These are phyloP conservation scores for Anseranas semipalmata DNA, from an alignment of 2,113 vertebrate species.

Conservation along the genomic window DNA sequence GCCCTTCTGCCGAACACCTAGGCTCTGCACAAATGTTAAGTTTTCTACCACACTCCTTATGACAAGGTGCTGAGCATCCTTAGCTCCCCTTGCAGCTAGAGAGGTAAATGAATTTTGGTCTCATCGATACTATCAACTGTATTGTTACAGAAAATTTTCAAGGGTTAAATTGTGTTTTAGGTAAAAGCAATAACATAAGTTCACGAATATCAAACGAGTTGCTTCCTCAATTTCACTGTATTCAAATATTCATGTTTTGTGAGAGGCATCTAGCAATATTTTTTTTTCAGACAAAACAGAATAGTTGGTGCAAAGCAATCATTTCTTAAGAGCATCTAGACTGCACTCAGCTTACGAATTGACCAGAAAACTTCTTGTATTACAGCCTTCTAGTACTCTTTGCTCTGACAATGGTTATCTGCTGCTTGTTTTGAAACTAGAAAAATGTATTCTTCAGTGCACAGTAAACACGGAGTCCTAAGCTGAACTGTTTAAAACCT, in stretches of 20 bases:
- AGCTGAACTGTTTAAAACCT: conserved; percentile 40
- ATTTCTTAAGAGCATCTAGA: neutral
- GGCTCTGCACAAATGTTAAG: neutral
- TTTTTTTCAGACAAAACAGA: neutral
- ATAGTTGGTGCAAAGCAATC: neutral
- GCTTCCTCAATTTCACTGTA: neutral
- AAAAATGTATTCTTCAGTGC: neutral
- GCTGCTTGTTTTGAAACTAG: conserved; percentile 47
- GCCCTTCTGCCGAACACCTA: neutral
- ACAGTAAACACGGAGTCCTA: conserved; percentile 48
- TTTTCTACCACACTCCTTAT: neutral
- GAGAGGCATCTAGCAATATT: neutral
- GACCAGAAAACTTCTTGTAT: neutral
- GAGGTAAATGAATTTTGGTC: neutral
- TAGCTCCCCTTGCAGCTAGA: neutral
- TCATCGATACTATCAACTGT: neutral
- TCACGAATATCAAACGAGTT: neutral
- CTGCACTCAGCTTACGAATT: neutral
- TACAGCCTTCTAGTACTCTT: neutral
- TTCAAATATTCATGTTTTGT: neutral
- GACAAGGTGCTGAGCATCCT: neutral
- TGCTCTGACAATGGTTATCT: conserved; percentile 4
- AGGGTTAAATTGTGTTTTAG: neutral
- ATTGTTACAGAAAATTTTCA: neutral
- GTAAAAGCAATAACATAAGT: neutral